Percentiles rank a stretch among this genome's conserved stretches.
These are phyloP conservation scores for Andinoacara biseriatus DNA, from an alignment of 2,113 vertebrate species.

Conservation along the genomic window DNA sequence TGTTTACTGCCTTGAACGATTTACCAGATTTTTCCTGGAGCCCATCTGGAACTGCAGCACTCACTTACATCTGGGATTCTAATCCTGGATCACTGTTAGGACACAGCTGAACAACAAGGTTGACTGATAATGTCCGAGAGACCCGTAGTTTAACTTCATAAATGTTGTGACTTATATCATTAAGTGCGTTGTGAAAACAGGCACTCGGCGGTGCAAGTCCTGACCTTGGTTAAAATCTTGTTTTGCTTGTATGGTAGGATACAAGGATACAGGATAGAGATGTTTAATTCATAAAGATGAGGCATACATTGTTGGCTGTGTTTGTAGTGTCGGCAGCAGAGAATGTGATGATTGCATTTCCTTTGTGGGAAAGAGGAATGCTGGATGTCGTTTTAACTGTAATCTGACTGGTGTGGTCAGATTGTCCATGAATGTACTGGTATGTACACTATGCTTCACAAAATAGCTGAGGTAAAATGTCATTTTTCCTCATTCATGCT, in stretches of 20 bases:
- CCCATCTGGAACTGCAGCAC: slow-evolving; percentile 46
- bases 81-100: slow-evolving; percentile 23
- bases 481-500: slow-evolving; percentile 4
- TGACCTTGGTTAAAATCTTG: background rate
- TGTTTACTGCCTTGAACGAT: slow-evolving; percentile 50
- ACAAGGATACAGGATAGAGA: background rate
- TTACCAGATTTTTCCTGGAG: slow-evolving; percentile 57
- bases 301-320: background rate
- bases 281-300: background rate
- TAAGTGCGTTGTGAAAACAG: slow-evolving; percentile 31
- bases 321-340: background rate
- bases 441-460: slow-evolving; percentile 12
- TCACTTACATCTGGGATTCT: slow-evolving; percentile 56
- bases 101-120: background rate
- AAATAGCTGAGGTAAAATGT: background rate
- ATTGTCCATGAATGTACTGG: slow-evolving; percentile 25
- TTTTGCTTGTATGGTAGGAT: background rate
- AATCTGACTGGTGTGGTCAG: slow-evolving; percentile 4
- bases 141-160: slow-evolving; percentile 11
- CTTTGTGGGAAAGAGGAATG: background rate
- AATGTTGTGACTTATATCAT: slow-evolving; percentile 44
- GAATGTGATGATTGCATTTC: slow-evolving; percentile 8
- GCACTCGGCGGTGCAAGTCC: background rate
- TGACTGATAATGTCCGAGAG: background rate
- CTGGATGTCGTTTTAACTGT: background rate